A percentile compares a stretch with the other conserved stretches of the same genome.
Conservation (phyloP, 2,888 invertebrate genomes). For the Unio pictorum region DNA sequence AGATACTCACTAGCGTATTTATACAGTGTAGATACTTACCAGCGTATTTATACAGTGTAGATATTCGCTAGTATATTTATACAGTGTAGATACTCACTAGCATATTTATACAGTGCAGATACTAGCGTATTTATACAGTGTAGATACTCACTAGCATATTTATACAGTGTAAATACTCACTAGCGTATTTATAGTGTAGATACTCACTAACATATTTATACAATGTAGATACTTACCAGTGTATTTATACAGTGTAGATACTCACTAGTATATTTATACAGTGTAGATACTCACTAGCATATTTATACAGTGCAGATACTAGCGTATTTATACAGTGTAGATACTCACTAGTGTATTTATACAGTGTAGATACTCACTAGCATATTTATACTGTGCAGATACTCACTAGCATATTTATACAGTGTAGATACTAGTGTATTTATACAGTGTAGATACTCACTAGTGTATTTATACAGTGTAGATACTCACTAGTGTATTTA, state of each 20-base stretch:
- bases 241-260: conserved; percentile 47
- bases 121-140: conserved; percentile 34
- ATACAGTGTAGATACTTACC: conserved; percentile 42
- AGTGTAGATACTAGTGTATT: too few species aligned
- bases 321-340: conserved; percentile 4
- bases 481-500: conserved; percentile 45
- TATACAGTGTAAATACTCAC: conserved; percentile 21
- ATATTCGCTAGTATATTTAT: conserved; percentile 4
- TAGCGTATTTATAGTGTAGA: conserved; percentile 38
- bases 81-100: too few species aligned
- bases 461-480: conserved; percentile 45
- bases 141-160: conserved; percentile 10
- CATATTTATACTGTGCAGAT: too few species aligned
- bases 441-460: too few species aligned
- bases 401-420: too few species aligned
- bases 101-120: too few species aligned
- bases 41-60: conserved; percentile 44
- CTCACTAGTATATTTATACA: too few species aligned
- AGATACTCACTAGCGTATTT: conserved; percentile 44
- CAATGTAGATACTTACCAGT: conserved; percentile 41
- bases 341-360: conserved; percentile 46
- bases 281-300: too few species aligned
- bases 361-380: conserved; percentile 30
- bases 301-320: too few species aligned
- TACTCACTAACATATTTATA: conserved; percentile 45